Evolutionary conservation across 2,113 vertebrate species (phyloP).

Genomic region (Toxostoma redivivum): DNA sequence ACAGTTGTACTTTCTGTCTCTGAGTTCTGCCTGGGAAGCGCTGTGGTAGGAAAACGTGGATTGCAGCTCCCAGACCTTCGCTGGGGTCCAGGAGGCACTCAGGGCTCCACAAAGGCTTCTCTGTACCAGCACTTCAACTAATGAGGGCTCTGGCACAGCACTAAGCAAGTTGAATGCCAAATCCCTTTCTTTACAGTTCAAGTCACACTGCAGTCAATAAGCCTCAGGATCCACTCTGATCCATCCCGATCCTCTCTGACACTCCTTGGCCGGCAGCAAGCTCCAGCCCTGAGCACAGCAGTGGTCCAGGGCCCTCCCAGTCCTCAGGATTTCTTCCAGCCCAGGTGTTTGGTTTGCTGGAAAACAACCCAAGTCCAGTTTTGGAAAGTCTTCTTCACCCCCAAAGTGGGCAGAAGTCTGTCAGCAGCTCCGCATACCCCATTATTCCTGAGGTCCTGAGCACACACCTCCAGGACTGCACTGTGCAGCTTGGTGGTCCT

Average conservation of each 20-base stretch:
- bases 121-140: not conserved
- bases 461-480: not conserved
- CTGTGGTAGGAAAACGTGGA: rapidly evolving
- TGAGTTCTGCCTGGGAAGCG: rapidly evolving
- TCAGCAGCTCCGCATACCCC: rapidly evolving
- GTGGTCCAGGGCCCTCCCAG: rapidly evolving
- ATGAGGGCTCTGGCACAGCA: not conserved
- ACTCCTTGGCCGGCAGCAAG: not conserved
- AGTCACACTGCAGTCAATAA: not conserved
- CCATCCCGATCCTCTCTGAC: rapidly evolving
- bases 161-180: not conserved
- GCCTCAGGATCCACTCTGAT: not conserved
- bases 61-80: rapidly evolving
- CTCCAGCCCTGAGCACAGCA: not conserved
- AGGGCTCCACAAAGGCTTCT: not conserved
- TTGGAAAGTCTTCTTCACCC: not conserved
- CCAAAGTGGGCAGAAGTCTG: not conserved
- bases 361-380: not conserved
- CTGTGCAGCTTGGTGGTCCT: not conserved
- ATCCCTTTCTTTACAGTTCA: not conserved
- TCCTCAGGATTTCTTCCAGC: not conserved
- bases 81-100: not conserved
- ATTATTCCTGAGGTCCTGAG: rapidly evolving
- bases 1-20: not conserved
- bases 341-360: not conserved